Conservation (phyloP, 2,113 vertebrate genomes). For the Machaerirhynchus nigripectus region DNA sequence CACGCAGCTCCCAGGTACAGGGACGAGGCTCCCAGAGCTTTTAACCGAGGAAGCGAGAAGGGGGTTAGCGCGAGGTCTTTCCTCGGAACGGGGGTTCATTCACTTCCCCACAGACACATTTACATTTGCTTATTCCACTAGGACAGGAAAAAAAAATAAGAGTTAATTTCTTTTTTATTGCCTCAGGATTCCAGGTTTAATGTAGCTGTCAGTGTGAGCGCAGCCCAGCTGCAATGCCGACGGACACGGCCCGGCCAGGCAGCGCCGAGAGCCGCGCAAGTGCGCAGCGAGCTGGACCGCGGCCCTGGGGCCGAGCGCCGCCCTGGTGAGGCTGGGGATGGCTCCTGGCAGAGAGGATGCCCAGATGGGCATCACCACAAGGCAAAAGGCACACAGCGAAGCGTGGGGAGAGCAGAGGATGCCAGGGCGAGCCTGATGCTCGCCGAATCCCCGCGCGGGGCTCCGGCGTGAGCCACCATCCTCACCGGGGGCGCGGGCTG, state of each 20-base stretch:
- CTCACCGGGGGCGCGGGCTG: constrained; percentile 60
- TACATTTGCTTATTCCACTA: constrained; percentile 77
- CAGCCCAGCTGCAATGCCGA: constrained; percentile 74
- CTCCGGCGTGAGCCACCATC: constrained; percentile 43
- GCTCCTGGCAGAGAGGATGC: background rate
- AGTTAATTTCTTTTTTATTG: constrained; percentile 82
- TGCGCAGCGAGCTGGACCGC: background rate
- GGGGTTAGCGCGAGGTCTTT: constrained; percentile 64
- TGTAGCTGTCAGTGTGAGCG: constrained; percentile 80
- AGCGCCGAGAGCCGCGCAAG: background rate
- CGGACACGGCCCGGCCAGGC: constrained; percentile 65
- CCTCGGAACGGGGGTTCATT: constrained; percentile 67
- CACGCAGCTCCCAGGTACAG: constrained; percentile 44
- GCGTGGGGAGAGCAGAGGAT: rapidly evolving
- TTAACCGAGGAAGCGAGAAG: constrained; percentile 45
- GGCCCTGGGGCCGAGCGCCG: rapidly evolving
- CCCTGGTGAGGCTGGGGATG: background rate
- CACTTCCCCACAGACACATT: constrained; percentile 75
- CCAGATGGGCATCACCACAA: background rate
- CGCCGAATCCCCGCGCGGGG: rapidly evolving
- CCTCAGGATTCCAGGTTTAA: constrained; percentile 80
- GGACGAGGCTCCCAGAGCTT: constrained; percentile 34
- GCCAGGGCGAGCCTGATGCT: background rate
- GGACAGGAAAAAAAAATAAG: constrained; percentile 76
- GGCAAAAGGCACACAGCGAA: rapidly evolving